Conservation (phyloP, 2,797 vertebrate species). For the Crenichthys baileyi region DNA sequence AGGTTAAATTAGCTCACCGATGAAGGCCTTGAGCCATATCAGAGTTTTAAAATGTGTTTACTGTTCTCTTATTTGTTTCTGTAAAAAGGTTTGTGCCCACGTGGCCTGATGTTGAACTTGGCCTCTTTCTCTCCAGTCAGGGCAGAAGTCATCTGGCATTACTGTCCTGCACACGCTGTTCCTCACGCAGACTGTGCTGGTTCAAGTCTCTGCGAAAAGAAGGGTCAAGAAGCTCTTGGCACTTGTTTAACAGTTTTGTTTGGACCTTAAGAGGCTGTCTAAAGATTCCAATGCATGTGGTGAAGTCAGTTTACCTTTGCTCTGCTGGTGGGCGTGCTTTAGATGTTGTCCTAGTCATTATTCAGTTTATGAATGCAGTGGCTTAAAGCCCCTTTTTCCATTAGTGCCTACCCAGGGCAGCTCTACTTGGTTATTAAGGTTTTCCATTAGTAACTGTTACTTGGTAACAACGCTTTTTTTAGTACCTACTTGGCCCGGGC, state of each 20-base stretch:
- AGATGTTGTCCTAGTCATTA: background rate
- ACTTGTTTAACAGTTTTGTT: background rate
- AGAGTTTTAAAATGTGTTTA: constrained; percentile 22
- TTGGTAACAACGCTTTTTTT: too few relatives aligned
- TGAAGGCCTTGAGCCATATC: background rate
- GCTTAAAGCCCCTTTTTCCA: too few relatives aligned
- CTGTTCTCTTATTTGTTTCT: constrained; percentile 10
- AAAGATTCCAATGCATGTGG: background rate
- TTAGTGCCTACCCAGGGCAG: too few relatives aligned
- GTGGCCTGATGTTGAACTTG: constrained; percentile 16
- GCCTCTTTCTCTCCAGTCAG: constrained; percentile 2
- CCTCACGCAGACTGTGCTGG: background rate
- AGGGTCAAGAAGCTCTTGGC: background rate
- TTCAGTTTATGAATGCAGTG: too few relatives aligned
- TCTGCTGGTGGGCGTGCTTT: too few relatives aligned
- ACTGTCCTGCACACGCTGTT: constrained; percentile 24
- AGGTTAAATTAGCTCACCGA: background rate
- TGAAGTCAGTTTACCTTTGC: too few relatives aligned
- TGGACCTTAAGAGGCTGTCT: background rate
- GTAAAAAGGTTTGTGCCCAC: background rate
- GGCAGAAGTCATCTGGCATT: constrained; percentile 22
- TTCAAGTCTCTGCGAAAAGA: background rate
- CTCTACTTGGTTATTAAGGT: too few relatives aligned
- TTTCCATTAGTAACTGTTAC: too few relatives aligned
- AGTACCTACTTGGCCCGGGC: too few relatives aligned